These are phyloP conservation scores for Lypha dubia DNA, from an alignment of 2,888 invertebrate species.

Conservation along the genomic window DNA sequence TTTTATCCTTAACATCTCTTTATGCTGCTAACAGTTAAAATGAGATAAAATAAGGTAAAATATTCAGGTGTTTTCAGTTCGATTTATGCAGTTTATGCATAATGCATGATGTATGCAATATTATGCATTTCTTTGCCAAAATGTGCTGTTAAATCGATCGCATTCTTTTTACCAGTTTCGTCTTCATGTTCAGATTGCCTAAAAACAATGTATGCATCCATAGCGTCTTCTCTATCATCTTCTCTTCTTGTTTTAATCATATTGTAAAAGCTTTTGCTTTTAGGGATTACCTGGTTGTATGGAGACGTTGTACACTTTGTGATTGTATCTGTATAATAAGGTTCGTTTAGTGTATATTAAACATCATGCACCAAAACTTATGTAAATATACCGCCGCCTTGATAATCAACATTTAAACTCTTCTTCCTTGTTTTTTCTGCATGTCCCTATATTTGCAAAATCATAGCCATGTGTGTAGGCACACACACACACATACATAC, in stretches of 20 bases:
- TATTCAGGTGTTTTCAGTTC: constrained; percentile 50
- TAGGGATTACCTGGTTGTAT: background rate
- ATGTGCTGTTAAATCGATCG: constrained; percentile 58
- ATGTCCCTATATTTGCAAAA: constrained; percentile 39
- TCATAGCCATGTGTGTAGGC: background rate
- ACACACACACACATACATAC: background rate
- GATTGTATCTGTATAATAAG: constrained; percentile 70
- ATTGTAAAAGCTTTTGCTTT: constrained; percentile 4
- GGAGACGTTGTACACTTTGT: constrained; percentile 37
- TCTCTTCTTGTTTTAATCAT: background rate
- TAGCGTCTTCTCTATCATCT: constrained; percentile 5
- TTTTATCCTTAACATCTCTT: constrained; percentile 50
- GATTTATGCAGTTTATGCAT: constrained; percentile 46
- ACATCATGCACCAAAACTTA: constrained; percentile 42
- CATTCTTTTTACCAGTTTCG: constrained; percentile 63
- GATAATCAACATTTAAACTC: constrained; percentile 64
- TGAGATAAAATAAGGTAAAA: background rate
- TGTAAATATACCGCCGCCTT: constrained; percentile 61
- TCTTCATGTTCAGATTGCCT: constrained; percentile 4
- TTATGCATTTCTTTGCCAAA: constrained; percentile 43
- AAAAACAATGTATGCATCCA: background rate
- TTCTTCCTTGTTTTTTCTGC: constrained; percentile 25
- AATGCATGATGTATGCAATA: constrained; percentile 47
- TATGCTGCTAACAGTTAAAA: background rate
- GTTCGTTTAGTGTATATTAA: constrained; percentile 66